Evolutionary conservation across 2,797 vertebrate species (phyloP), one percentile per base, ranked within the genome.

Genomic region (Brotula barbata): DNA sequence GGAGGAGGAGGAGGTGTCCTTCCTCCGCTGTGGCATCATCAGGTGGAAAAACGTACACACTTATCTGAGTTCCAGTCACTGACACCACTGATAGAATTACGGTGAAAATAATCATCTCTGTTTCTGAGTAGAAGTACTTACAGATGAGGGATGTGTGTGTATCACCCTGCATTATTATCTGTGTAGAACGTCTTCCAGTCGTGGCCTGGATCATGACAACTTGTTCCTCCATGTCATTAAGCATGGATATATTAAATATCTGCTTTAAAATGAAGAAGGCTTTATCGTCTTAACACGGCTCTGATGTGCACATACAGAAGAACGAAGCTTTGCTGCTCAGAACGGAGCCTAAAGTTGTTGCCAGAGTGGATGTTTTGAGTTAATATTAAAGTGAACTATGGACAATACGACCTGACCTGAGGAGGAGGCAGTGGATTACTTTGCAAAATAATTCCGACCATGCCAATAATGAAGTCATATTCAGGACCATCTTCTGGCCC

Each of bases 391-490:
- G 39, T 75, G 66, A 75, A 59, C 78, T 39, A 21, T 46, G 50
- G 49, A 80, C 61, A 78, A 46, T 46, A 51, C 43, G 53, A 47
- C 48, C 57, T 73, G 70, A 78, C 66, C 75, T 10, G 14, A 41
- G 21, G 14, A 41, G 21, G 42, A 68, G 63, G 64, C 25, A 83
- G 81, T 85, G 82, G 81, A 85, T 85, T 83, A 81, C 71, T 55
- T 80, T 45, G 40, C 72, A 82, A 81, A 78, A 86, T 80, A 80
- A 84, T 77, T 78, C 55, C 78, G 71, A 63, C 53, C 46, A 44
- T 69, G 73, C 74, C 64, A 66, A 84, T 88, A 85, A 88, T 82
- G 74, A 87, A 85, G 76, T 83, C 71, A 78, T 82, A 83, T 86
- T 82, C 80, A 77, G 68, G 66, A 61, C 70, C 69, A 46, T 76